phyloP scores from a whole-genome alignment of 2,797 vertebrate genomes.

The Acridotheres tristis region DNA sequence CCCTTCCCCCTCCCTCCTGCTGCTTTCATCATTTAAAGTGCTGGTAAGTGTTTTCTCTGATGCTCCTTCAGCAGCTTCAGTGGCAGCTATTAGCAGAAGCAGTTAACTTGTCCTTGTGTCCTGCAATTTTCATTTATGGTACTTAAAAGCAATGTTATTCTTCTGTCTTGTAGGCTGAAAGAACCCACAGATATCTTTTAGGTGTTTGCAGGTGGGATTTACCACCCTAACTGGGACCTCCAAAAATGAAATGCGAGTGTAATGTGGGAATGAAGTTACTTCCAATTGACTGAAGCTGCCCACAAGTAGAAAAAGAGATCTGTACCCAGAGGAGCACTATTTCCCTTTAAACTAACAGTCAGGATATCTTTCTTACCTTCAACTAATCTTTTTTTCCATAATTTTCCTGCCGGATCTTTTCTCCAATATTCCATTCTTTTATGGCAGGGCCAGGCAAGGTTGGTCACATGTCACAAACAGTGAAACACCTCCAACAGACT shows the following conservation, averaged over 20 bases:
- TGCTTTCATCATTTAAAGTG: background rate
- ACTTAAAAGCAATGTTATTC: slow-evolving; percentile 55
- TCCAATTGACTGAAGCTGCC: background rate
- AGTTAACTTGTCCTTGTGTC: slow-evolving; percentile 12
- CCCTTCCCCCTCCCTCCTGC: background rate
- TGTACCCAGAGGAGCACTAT: background rate
- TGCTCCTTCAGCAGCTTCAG: background rate
- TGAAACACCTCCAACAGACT: background rate
- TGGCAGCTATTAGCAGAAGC: background rate
- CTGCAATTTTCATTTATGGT: slow-evolving; percentile 65
- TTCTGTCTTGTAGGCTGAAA: slow-evolving; percentile 55
- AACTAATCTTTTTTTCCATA: background rate
- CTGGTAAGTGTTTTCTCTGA: background rate
- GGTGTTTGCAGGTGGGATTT: background rate
- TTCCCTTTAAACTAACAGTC: background rate
- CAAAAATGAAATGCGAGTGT: background rate
- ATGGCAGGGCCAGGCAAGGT: background rate
- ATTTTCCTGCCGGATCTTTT: slow-evolving; percentile 5
- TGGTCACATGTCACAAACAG: background rate
- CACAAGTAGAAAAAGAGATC: background rate
- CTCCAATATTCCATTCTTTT: background rate
- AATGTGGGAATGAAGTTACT: background rate
- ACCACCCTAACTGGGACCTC: slow-evolving; percentile 9
- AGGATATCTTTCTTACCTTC: background rate
- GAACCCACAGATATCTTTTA: slow-evolving; percentile 57